Percentiles rank a stretch among this genome's conserved stretches.
phyloP scores from a whole-genome alignment of 2,113 vertebrate genomes.

The Pseudorectes ferrugineus region DNA sequence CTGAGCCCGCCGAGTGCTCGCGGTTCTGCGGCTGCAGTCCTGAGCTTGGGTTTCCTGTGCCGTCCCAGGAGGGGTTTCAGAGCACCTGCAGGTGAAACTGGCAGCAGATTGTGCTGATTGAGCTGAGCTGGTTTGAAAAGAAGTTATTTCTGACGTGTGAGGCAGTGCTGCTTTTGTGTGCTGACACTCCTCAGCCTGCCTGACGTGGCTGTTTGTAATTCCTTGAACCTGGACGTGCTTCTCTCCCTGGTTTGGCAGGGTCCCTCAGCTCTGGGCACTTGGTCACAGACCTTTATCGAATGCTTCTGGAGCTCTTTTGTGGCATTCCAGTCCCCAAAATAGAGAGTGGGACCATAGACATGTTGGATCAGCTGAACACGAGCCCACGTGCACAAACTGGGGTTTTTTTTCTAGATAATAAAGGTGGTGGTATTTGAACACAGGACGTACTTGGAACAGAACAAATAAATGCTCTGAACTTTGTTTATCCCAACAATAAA shows the following conservation, averaged over 20 bases:
- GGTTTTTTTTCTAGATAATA: not conserved
- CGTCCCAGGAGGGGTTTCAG: not conserved
- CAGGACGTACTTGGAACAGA: not conserved
- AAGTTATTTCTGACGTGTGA: not conserved
- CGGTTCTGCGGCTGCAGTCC: not conserved
- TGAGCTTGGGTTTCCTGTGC: not conserved
- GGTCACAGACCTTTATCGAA: not conserved
- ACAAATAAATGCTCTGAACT: conserved; percentile 17
- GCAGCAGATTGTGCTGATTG: not conserved
- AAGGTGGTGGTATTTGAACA: conserved; percentile 16
- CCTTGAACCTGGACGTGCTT: not conserved
- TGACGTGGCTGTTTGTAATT: not conserved
- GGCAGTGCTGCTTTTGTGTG: not conserved
- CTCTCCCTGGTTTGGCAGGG: not conserved
- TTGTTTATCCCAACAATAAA: conserved; percentile 30
- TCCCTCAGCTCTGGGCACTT: too few relatives aligned
- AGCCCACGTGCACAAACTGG: accelerated
- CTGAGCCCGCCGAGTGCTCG: accelerated
- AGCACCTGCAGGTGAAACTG: not conserved
- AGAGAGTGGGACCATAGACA: not conserved
- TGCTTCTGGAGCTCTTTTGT: not conserved
- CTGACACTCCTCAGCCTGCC: not conserved
- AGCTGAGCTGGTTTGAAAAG: not conserved
- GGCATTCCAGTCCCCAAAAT: not conserved
- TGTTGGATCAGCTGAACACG: not conserved